These are phyloP conservation scores for Bubo scandiacus DNA, from an alignment of 2,113 vertebrate species.

Conservation along the genomic window DNA sequence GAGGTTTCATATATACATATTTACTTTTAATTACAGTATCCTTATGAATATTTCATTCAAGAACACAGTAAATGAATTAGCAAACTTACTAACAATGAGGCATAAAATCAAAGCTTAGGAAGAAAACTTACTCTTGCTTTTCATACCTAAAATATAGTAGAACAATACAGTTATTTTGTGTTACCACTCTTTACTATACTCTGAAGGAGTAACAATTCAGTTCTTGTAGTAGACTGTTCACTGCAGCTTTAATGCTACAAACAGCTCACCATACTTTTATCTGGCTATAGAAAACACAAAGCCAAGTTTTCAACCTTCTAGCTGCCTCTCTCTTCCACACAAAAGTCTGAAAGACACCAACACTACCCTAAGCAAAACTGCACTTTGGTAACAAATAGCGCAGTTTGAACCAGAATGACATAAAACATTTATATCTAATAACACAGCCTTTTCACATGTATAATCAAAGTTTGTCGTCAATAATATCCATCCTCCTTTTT, in stretches of 20 bases:
- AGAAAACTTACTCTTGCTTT: not conserved
- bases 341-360: not conserved
- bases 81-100: not conserved
- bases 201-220: not conserved
- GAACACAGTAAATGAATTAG: not conserved
- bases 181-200: not conserved
- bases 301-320: not conserved
- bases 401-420: not conserved
- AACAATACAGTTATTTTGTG: not conserved
- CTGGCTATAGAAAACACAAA: not conserved
- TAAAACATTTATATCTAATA: not conserved
- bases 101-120: not conserved
- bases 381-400: not conserved
- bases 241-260: not conserved
- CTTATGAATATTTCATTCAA: not conserved
- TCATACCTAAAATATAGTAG: not conserved
- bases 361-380: not conserved
- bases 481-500: conserved; percentile 17
- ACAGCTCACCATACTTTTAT: not conserved
- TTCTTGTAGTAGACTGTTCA: not conserved
- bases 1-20: not conserved
- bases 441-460: not conserved
- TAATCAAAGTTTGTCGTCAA: not conserved
- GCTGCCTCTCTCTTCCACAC: not conserved
- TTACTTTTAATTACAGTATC: not conserved